A percentile compares a stretch with the other conserved stretches of the same genome.
Evolutionary conservation across 2,113 vertebrate species (phyloP).

Genomic region (Cebidichthys violaceus): DNA sequence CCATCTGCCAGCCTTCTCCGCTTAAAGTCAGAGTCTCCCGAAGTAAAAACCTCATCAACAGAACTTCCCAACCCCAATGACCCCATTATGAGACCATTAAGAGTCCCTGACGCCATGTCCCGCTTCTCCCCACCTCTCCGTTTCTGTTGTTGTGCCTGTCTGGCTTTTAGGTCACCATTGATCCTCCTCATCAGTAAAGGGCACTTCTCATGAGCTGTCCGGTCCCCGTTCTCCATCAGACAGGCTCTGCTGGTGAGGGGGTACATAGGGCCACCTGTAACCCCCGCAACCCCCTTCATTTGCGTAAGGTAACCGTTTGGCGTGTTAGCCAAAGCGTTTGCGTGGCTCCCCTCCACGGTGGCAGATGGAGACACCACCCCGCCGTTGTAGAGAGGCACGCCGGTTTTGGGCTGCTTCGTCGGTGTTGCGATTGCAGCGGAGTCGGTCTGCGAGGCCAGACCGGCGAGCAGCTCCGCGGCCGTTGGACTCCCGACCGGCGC

Average conservation of each 20-base stretch:
- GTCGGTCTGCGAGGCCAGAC: constrained; percentile 75
- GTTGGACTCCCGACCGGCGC: constrained; percentile 66
- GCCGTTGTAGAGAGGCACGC: constrained; percentile 69
- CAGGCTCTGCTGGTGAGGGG: constrained; percentile 59
- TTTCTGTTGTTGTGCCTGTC: constrained; percentile 71
- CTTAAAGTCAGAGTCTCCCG: constrained; percentile 70
- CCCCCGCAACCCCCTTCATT: constrained; percentile 38
- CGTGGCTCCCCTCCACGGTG: constrained; percentile 72
- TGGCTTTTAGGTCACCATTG: constrained; percentile 70
- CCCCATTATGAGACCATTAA: constrained; percentile 4
- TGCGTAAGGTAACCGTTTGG: constrained; percentile 66
- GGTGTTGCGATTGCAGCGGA: constrained; percentile 64
- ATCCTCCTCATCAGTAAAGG: constrained; percentile 52
- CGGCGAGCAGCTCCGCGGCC: constrained; percentile 74
- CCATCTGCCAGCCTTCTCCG: constrained; percentile 67
- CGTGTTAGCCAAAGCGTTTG: constrained; percentile 58
- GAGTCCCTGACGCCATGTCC: constrained; percentile 48
- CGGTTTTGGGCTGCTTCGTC: constrained; percentile 72
- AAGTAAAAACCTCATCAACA: constrained; percentile 5
- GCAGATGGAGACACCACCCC: constrained; percentile 67
- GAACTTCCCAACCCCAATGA: constrained; percentile 25
- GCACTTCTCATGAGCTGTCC: constrained; percentile 59
- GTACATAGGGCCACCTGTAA: constrained; percentile 12
- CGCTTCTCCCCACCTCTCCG: constrained; percentile 71
- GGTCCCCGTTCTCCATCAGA: constrained; percentile 63